Base-by-base conservation (phyloP, 2,888 invertebrate genomes). In the Lochmaea capreae region DNA sequence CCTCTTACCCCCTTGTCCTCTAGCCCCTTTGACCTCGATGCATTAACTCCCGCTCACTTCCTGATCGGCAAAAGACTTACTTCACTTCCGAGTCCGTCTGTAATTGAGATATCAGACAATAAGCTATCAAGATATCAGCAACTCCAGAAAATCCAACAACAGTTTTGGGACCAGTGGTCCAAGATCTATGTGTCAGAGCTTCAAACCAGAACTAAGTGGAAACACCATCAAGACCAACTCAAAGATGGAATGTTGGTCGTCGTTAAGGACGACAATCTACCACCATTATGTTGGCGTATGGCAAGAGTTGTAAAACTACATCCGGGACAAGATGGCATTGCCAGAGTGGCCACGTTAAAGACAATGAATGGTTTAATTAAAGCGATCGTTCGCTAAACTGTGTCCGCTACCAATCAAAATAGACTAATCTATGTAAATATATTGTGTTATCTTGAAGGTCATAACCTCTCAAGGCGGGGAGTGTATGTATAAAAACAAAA, bases 31-130 rank as follows among this genome's bases (percentile, higher is more conserved):
- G 59, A 68, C 43, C 10, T 59, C 12, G 59, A 68, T 11, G 61
- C 43, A 9, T 46, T 61, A n/a, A 61, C 67, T 11, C 67, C 67
- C 16, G 43, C 67, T 11, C 67, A 68, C 49, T 68, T 68, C 46
- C 59, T 68, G 3, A 68, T 68, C 18, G 67, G 59, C 14, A 42
- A 39, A 11, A 16, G 54, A 9, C 33, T 66, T 14, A 26, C 46
- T 9, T 26, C 66, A n/a, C 26, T 66, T 22, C 66, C 66, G 8
- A 52, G 52, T 54, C 54, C 66, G n/a, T n/a, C 10, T 5, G n/a
- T 62, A 39, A 14, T 14, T 10, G n/a, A 62, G 12, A 59, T 59
- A 26, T 14, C 14, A 26, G 11, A 12, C 18, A 59, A 59, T 26
- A 22, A 10, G 16, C 8, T 33, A 9, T 33, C 62, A n/a, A 62